Evolutionary conservation across 2,113 vertebrate genomes (phyloP), one percentile per base, ranked within the genome.

Genomic region (Saccopteryx bilineata): DNA sequence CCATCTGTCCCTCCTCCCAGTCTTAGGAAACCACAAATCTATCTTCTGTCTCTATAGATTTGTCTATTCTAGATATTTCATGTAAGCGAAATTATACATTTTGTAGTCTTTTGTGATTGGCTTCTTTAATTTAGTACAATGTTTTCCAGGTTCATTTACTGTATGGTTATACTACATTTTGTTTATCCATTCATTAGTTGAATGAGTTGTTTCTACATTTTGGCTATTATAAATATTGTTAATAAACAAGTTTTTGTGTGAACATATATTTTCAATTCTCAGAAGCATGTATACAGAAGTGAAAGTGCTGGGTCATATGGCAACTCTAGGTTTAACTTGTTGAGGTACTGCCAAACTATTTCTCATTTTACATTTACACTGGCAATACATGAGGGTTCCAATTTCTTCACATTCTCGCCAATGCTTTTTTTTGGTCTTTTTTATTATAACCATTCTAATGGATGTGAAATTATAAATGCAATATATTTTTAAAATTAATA

Each of bases 101-200:
- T 75, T 63, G 46, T n/a, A 13, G 8, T 33, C 13, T 91, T 91
- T 61, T 50, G 68, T 50, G 15, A 82, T 39, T 52, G 26, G 26
- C 31, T 82, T 39, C 39, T 39, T 39, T 81, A 69, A 81, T 69
- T 90, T 91, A 52, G 31, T 71, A 69, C 75, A 50, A 19, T 33
- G 66, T 82, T 91, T 91, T n/a, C 26, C 71, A 82, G 15, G 56
- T 91, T 91, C 39, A 82, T 63, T 58, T 46, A 63, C 39, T 91
- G 56, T 28, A 28, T 63, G 10, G 56, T 72, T 82, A 52, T 72
- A 60, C 33, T 80, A 80, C 65, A 72, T 72, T 82, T 69, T 52
- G 66, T 82, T 88, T 88, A 63, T 24, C 46, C 58, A 87, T 76
- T 91, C 39, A 72, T 82, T 46, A 52, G 31, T 71, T 91, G 54